A percentile compares a stretch with the other conserved stretches of the same genome.
phyloP scores from a whole-genome alignment of 2,113 vertebrate genomes.

The Stictonetta naevosa region DNA sequence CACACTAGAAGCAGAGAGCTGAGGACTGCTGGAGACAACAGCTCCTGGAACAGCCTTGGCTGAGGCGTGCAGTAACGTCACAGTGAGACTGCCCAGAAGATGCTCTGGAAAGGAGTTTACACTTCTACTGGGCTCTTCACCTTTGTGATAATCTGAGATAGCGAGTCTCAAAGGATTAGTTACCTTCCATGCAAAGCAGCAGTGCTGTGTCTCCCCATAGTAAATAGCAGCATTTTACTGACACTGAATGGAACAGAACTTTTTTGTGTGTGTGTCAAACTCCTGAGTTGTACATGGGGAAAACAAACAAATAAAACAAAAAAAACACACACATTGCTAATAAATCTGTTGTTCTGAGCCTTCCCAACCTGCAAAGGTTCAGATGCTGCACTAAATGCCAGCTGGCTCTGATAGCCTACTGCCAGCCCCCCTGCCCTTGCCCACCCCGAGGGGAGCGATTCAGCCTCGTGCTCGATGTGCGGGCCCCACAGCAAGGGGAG shows the following conservation, averaged over 20 bases:
- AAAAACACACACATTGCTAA: neutral
- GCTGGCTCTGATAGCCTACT: neutral
- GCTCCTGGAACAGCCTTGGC: neutral
- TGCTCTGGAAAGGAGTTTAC: neutral
- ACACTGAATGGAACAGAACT: neutral
- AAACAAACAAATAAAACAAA: neutral
- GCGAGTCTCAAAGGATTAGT: neutral
- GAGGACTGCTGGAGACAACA: neutral
- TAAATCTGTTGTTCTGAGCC: neutral
- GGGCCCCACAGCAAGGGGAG: neutral
- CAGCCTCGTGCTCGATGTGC: neutral
- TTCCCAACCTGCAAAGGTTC: neutral
- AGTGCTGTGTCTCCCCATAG: neutral
- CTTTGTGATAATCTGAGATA: neutral
- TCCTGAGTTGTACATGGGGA: neutral
- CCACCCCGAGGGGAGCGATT: rapidly evolving
- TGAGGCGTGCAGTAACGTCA: neutral
- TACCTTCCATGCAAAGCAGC: neutral
- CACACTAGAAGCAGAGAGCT: neutral
- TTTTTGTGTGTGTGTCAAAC: neutral
- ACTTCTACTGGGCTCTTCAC: neutral
- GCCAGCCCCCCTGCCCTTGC: neutral
- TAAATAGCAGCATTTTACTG: neutral
- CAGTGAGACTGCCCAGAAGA: neutral
- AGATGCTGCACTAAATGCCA: neutral